These are phyloP conservation scores for Genyomyrus donnyi DNA, from an alignment of 2,113 vertebrate species.

Conservation along the genomic window DNA sequence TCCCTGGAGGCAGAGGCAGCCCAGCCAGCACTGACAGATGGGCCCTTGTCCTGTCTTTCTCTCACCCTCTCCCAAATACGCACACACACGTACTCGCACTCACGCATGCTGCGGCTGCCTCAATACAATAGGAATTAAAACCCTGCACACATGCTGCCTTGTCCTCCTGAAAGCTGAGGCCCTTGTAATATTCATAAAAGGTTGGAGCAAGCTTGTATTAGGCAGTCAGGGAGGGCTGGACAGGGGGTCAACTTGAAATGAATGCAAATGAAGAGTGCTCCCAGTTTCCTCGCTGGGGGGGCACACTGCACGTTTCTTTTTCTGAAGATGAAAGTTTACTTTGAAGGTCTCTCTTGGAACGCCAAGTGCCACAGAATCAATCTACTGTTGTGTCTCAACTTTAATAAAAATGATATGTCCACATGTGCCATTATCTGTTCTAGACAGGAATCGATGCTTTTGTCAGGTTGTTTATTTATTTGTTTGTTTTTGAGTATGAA, in stretches of 20 bases:
- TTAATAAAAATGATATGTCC: neutral
- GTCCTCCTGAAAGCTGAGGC: constrained; percentile 63
- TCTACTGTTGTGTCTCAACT: neutral
- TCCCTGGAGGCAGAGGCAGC: constrained; percentile 58
- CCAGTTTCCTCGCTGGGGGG: constrained; percentile 1
- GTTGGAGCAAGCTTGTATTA: constrained; percentile 38
- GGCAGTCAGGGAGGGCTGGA: constrained; percentile 24
- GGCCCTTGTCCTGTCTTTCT: constrained; percentile 70
- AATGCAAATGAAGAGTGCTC: constrained; percentile 28
- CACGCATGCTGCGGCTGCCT: constrained; percentile 57
- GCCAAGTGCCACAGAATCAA: neutral
- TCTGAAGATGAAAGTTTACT: constrained; percentile 18
- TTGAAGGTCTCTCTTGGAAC: constrained; percentile 8
- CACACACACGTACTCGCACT: constrained; percentile 45
- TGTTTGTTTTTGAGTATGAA: neutral
- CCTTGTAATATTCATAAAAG: constrained; percentile 60
- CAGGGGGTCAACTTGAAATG: constrained; percentile 25
- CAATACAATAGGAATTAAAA: constrained; percentile 71
- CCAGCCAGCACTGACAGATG: constrained; percentile 66
- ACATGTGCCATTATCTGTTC: neutral
- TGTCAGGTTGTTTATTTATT: neutral
- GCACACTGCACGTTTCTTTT: neutral
- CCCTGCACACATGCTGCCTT: constrained; percentile 65
- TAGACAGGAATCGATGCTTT: neutral
- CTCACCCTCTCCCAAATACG: constrained; percentile 31